A percentile compares a stretch with the other conserved stretches of the same genome.
Conservation (phyloP, 2,797 vertebrate genomes). For the Thalassophryne amazonica region DNA sequence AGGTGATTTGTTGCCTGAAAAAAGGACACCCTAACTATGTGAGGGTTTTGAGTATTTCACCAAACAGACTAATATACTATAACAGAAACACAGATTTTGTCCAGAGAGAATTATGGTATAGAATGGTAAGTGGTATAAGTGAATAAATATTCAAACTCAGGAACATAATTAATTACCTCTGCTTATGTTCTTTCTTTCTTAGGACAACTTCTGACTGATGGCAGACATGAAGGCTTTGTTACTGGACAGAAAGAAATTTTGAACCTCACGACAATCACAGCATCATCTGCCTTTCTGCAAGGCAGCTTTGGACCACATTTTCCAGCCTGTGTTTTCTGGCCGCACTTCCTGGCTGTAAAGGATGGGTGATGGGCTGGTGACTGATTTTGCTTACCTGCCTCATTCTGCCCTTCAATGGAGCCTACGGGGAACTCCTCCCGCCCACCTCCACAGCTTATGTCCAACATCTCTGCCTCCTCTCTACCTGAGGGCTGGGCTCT, state of each 20-base stretch:
- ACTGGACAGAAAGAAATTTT: constrained; percentile 22
- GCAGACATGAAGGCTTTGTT: constrained; percentile 24
- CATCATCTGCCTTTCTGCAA: constrained; percentile 15
- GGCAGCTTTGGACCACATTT: constrained; percentile 32
- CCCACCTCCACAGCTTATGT: constrained; percentile 61
- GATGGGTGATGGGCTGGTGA: constrained; percentile 92
- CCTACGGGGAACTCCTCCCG: constrained; percentile 86
- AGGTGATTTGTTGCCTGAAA: no score
- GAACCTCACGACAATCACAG: constrained; percentile 13
- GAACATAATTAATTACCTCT: not conserved
- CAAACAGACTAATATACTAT: no score
- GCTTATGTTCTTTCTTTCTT: constrained; percentile 16
- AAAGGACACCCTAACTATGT: no score
- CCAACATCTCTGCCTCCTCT: constrained; percentile 80
- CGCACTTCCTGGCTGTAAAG: constrained; percentile 76
- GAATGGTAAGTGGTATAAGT: not conserved
- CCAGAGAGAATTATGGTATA: no score
- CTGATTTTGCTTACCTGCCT: constrained; percentile 75
- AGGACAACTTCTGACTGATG: constrained; percentile 21
- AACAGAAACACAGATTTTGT: no score
- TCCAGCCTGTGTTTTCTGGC: constrained; percentile 55
- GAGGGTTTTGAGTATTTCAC: no score
- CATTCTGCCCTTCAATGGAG: constrained; percentile 87
- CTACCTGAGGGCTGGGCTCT: constrained; percentile 78
- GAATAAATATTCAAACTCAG: not conserved